phyloP scores from a whole-genome alignment of 2,797 vertebrate species.

The Sebastes hubbsi region DNA sequence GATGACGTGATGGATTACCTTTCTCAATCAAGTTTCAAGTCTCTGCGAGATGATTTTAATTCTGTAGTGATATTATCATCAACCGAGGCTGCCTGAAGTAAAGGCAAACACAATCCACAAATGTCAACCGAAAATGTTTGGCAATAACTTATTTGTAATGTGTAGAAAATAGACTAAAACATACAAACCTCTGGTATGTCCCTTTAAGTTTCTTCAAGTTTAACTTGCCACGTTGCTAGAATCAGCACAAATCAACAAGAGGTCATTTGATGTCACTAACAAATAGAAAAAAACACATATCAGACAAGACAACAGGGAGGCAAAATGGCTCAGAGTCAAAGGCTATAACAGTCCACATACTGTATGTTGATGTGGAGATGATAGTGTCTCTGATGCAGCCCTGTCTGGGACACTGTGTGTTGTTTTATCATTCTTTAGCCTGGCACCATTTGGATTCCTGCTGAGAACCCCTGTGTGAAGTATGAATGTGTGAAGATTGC shows the following conservation, averaged over 20 bases:
- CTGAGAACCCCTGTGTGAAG: slow-evolving; percentile 75
- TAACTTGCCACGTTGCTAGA: not conserved
- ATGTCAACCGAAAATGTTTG: not conserved
- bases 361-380: not conserved
- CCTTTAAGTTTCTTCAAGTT: not conserved
- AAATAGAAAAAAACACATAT: not conserved
- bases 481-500: slow-evolving; percentile 75
- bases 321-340: not conserved
- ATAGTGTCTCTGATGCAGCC: not conserved
- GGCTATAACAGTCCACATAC: not conserved
- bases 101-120: too few species aligned
- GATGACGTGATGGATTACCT: not conserved
- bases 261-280: too few species aligned
- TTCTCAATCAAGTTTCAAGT: not conserved
- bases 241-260: not conserved
- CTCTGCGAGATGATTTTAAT: not conserved
- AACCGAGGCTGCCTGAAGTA: not conserved
- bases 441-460: slow-evolving; percentile 72
- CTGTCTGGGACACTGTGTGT: not conserved
- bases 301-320: not conserved
- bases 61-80: not conserved
- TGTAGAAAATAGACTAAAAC: not conserved
- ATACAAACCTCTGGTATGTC: not conserved
- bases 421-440: slow-evolving; percentile 64
- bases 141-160: not conserved